Conservation (phyloP, 2,888 invertebrate genomes). For the Sipha maydis region DNA sequence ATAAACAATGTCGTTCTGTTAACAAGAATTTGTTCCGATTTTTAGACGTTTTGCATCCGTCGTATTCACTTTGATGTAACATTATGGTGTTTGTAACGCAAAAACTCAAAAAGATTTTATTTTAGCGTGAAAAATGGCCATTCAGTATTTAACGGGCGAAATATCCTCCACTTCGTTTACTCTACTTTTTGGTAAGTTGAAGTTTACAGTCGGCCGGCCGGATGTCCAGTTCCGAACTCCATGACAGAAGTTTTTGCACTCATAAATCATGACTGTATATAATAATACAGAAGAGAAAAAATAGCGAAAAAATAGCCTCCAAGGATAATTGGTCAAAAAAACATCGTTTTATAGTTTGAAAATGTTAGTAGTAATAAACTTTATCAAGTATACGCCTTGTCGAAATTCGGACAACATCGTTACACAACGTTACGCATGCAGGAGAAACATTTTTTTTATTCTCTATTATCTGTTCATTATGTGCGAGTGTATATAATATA, state of each 20-base stretch:
- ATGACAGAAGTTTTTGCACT: constrained; percentile 52
- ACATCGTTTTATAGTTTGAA: constrained; percentile 23
- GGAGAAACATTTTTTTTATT: neutral
- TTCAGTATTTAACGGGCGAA: constrained; percentile 48
- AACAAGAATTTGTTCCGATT: no score
- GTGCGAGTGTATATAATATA: no score
- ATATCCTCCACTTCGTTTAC: neutral
- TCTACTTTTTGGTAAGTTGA: constrained; percentile 23
- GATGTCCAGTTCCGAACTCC: constrained; percentile 45
- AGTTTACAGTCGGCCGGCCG: constrained; percentile 46
- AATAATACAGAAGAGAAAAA: constrained; percentile 13
- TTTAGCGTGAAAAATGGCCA: constrained; percentile 43
- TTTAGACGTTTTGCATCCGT: no score
- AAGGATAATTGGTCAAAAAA: neutral
- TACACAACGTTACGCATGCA: neutral
- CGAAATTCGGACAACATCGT: neutral
- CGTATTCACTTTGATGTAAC: neutral
- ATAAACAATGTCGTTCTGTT: neutral
- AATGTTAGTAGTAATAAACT: constrained; percentile 21
- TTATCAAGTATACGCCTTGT: constrained; percentile 9
- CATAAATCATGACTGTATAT: constrained; percentile 52
- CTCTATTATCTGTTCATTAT: no score
- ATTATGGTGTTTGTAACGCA: constrained; percentile 9
- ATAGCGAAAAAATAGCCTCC: constrained; percentile 32
- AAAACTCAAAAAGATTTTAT: constrained; percentile 36